Evolutionary conservation across 2,888 invertebrate species (phyloP).

Genomic region (Amblyjoppa proteus): DNA sequence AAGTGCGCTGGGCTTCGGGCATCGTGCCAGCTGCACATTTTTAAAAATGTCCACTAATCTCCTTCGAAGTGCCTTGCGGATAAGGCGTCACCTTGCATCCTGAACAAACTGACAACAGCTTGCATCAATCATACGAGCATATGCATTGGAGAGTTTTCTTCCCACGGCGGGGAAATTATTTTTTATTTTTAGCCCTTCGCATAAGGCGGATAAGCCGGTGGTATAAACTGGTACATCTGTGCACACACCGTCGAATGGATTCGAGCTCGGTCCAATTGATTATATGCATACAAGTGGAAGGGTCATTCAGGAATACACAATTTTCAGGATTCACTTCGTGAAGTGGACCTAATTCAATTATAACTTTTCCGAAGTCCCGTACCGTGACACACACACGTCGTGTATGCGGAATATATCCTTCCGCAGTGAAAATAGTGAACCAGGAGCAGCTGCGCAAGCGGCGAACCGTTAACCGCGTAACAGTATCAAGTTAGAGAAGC

Average conservation of each 20-base stretch:
- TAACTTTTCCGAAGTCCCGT: not conserved
- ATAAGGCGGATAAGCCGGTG: not conserved
- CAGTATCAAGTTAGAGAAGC: not conserved
- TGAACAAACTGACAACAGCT: not conserved
- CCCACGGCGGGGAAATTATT: not conserved
- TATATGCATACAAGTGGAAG: not conserved
- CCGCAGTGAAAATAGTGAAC: not conserved
- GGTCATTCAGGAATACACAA: not conserved
- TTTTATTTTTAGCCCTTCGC: not conserved
- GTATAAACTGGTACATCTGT: not conserved
- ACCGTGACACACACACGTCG: not conserved
- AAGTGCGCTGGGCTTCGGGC: not conserved
- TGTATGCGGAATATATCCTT: not conserved
- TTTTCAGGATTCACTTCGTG: not conserved
- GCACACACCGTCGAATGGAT: not conserved
- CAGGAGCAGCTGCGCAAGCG: slow-evolving; percentile 5
- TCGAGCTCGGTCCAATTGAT: not conserved
- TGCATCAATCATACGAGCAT: not conserved
- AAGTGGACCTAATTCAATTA: not conserved
- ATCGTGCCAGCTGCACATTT: not conserved
- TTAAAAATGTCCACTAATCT: not conserved
- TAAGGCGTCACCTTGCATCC: not conserved
- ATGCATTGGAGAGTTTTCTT: not conserved
- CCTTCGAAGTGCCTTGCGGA: not conserved
- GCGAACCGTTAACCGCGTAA: not conserved